Percentiles rank a stretch among this genome's conserved stretches.
Evolutionary conservation across 2,888 invertebrate species (phyloP).

Genomic region (Clanis bilineata): DNA sequence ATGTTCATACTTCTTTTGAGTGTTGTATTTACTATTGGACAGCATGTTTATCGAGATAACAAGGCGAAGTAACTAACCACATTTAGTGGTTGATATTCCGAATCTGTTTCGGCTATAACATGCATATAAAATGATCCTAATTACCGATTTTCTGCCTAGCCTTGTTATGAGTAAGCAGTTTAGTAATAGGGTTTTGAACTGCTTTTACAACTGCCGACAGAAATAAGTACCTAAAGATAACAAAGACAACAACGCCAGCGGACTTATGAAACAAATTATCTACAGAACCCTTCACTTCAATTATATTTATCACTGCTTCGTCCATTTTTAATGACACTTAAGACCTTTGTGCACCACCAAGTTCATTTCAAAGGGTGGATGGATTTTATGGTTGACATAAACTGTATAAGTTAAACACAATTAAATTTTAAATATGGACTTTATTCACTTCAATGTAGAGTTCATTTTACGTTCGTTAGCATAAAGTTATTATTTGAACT

Average conservation of each 20-base stretch:
- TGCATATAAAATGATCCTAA: too few species aligned
- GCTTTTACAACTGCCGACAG: neutral
- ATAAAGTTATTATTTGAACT: slow-evolving; percentile 6
- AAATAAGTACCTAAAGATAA: neutral
- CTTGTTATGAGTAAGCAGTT: neutral
- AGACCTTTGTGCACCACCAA: slow-evolving; percentile 13
- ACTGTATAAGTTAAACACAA: slow-evolving; percentile 8
- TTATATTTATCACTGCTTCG: slow-evolving; percentile 8
- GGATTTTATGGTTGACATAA: slow-evolving; percentile 14
- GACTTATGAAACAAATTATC: neutral
- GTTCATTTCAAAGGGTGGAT: slow-evolving; percentile 14
- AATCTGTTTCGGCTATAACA: too few species aligned
- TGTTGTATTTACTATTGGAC: too few species aligned
- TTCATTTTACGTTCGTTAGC: neutral
- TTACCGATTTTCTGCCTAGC: too few species aligned
- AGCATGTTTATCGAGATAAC: too few species aligned
- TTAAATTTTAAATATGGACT: neutral
- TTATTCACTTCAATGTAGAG: neutral
- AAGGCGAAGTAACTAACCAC: too few species aligned
- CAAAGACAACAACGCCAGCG: neutral
- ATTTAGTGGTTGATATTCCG: too few species aligned
- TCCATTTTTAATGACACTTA: slow-evolving; percentile 12
- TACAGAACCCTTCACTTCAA: neutral
- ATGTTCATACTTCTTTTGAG: neutral
- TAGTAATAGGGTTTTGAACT: neutral